Evolutionary conservation across 2,797 vertebrate genomes (phyloP), one percentile per base, ranked within the genome.

Genomic region (Eulemur albifrons): DNA sequence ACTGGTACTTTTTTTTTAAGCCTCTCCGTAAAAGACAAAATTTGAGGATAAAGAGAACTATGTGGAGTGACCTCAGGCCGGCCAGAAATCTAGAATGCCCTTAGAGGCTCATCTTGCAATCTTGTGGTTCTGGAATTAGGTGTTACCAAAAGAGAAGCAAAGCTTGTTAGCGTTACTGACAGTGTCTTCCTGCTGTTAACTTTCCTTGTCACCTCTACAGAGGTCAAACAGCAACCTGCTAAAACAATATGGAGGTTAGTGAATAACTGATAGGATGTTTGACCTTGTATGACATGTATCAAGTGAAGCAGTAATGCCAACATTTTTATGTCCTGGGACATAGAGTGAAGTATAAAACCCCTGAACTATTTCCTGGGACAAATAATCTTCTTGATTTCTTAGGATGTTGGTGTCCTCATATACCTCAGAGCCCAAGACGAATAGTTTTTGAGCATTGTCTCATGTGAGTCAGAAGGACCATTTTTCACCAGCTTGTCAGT

Each of bases 31-130:
- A 93, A 82, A 73, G 61, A 43, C 54, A 69, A 90, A 52, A 65
- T 8, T 76, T 93, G 72, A 95, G 48, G 25, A 48, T 75, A 77
- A 54, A 48, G 61, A 91, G 50, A 95, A 82, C 43, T 93, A 21
- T 12, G 23, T 67, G 18, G n/a, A 43, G 40, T 61, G 27, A 93
- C 43, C 6, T 88, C 61, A 77, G 45, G 76, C 45, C 67, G 67
- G 40, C 83, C 76, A 70, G 87, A 95, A 95, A 92, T 79, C 80
- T 96, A 94, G 93, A 96, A 67, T 94, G 38, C 52, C 67, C 32
- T 25, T 2, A 83, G 43, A 85, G 82, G 48, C 70, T 96, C 67
- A 70, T 91, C 50, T 96, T 94, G 67, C 52, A 73, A 21, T 82
- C 63, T 30, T 52, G 13, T 30, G 57, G 69, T 93, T 96, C 91